A percentile compares a stretch with the other conserved stretches of the same genome.
Evolutionary conservation across 1,140 invertebrate genomes (phyloP).

Genomic region (Calephelis virginiensis): DNA sequence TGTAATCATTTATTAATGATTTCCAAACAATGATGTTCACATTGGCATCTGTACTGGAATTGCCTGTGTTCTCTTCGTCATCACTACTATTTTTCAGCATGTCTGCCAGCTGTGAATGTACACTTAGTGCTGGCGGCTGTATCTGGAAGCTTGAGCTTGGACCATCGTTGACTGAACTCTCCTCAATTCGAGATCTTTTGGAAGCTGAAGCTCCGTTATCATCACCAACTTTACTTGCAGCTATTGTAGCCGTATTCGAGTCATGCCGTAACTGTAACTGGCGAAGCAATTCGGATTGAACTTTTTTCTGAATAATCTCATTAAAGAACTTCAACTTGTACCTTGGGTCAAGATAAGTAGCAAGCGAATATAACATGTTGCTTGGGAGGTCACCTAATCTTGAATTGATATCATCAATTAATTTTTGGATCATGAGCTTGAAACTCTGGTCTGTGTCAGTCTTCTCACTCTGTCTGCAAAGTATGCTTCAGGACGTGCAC

Average conservation of each 20-base stretch:
- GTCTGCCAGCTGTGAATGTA: neutral
- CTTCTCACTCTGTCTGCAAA: neutral
- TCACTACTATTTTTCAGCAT: constrained; percentile 3
- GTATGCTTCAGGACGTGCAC: neutral
- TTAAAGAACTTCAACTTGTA: constrained; percentile 28
- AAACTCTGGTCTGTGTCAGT: constrained; percentile 13
- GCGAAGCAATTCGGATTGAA: constrained; percentile 7
- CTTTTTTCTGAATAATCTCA: too few relatives aligned
- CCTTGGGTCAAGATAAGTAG: constrained; percentile 34
- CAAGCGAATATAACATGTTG: constrained; percentile 32
- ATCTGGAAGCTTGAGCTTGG: neutral
- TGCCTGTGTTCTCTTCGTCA: neutral
- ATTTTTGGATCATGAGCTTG: constrained; percentile 31
- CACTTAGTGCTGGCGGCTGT: neutral
- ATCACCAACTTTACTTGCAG: neutral
- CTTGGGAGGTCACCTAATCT: constrained; percentile 30
- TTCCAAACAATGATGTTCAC: neutral
- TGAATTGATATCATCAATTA: constrained; percentile 31
- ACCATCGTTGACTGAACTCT: neutral
- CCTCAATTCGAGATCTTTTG: neutral
- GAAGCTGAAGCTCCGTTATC: neutral
- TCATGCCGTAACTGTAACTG: constrained; percentile 20
- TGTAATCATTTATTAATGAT: constrained; percentile 7
- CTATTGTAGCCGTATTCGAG: constrained; percentile 29
- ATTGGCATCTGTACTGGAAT: neutral